A percentile compares a stretch with the other conserved stretches of the same genome.
Evolutionary conservation across 2,113 vertebrate genomes (phyloP).

Genomic region (Morone chrysops): DNA sequence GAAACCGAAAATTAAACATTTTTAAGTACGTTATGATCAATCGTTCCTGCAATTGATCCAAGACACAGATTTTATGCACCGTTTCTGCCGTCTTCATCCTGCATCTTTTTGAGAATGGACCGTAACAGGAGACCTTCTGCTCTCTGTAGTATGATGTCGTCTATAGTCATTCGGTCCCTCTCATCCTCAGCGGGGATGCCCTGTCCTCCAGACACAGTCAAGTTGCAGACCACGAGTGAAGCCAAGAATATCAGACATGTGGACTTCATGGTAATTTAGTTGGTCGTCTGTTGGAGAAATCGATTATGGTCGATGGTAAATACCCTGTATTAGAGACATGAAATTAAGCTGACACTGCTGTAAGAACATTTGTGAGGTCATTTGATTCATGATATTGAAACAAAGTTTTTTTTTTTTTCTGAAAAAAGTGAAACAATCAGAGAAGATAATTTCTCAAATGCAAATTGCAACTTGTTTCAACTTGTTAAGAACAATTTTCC

Average conservation of each 20-base stretch:
- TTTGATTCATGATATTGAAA: neutral
- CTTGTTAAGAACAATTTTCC: neutral
- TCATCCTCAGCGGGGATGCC: slow-evolving; percentile 68
- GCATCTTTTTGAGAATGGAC: slow-evolving; percentile 84
- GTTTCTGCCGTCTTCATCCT: slow-evolving; percentile 81
- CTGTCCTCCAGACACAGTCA: slow-evolving; percentile 77
- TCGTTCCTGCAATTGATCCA: neutral
- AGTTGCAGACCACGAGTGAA: slow-evolving; percentile 78
- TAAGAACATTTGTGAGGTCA: neutral
- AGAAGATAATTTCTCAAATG: neutral
- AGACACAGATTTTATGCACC: slow-evolving; percentile 76
- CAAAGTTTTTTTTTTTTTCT: neutral
- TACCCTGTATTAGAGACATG: neutral
- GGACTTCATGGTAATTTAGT: slow-evolving; percentile 82
- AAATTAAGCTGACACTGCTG: neutral
- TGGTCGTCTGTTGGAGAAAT: slow-evolving; percentile 66
- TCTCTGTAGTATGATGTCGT: slow-evolving; percentile 84
- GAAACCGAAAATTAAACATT: neutral
- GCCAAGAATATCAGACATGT: slow-evolving; percentile 82
- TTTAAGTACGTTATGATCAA: neutral
- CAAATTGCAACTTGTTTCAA: neutral
- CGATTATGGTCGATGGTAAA: neutral
- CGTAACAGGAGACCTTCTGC: slow-evolving; percentile 84
- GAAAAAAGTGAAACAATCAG: neutral
- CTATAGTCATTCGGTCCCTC: slow-evolving; percentile 70